Base-by-base conservation (phyloP, 2,113 vertebrate genomes). In the Platysternon megacephalum region DNA sequence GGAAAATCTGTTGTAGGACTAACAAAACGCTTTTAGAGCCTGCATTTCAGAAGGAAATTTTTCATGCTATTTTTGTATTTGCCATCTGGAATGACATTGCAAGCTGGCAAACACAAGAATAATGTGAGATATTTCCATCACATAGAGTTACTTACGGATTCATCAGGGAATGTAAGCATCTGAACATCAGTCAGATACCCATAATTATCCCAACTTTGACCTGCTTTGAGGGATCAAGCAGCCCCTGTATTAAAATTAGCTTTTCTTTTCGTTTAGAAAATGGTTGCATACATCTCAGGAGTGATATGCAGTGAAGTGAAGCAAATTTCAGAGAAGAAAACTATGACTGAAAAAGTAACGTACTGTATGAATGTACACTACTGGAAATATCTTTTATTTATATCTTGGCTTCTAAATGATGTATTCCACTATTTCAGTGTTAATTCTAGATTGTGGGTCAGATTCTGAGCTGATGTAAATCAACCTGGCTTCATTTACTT, bases 61-160 rank as follows among this genome's bases (percentile, higher is more conserved):
- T 95, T 93, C 44, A 11, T 84, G 97, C 96, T 97, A 88, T 97
- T 98, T 98, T 96, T 97, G 83, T 94, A 86, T 97, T 98, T 97
- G 95, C 98, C 98, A 97, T 98, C 98, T 98, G 98, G 97, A 94
- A 97, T 96, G 98, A 98, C 96, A 96, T 78, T 92, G 97, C 96
- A 95, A 93, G 96, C 97, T 97, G 98, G 97, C 96, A 96, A 93
- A 95, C 85, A 51, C 72, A 91, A 92, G 96, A 97, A 93, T 91
- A 96, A 93, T 93, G 93, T 91, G 96, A 94, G 93, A 96, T 94
- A 94, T 96, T 97, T 97, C 96, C 92, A 94, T 97, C 90, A 0
- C 93, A 91, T 35, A 68, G 51, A 91, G 83, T 94, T 96, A 92
- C 94, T 87, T 96, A 88, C 0, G 1, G 92, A 91, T 95, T 94